Conservation (phyloP, 1,140 invertebrate genomes). For the Ooceraea biroi region DNA sequence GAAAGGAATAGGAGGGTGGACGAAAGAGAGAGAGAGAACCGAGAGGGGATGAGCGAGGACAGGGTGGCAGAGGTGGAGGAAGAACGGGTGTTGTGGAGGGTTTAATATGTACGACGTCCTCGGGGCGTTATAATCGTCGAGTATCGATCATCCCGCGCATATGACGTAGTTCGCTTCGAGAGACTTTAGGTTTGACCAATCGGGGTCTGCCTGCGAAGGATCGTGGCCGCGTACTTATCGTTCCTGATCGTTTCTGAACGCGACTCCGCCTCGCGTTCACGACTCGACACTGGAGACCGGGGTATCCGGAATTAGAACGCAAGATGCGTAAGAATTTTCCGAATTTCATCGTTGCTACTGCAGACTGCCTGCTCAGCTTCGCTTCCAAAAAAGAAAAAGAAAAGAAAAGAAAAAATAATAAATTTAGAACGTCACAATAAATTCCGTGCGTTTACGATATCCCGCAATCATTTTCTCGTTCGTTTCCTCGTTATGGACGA, state of each 20-base stretch:
- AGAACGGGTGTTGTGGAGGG: conserved; percentile 32
- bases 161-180: conserved; percentile 65
- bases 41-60: not conserved
- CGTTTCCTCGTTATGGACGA: not conserved
- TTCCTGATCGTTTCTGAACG: conserved; percentile 58
- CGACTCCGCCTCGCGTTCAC: not conserved
- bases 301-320: not conserved
- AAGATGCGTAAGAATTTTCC: conserved; percentile 36
- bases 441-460: conserved; percentile 4
- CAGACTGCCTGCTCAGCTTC: not conserved
- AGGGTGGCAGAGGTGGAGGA: not conserved
- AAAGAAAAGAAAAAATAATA: too few relatives aligned
- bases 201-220: conserved; percentile 45
- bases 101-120: conserved; percentile 74
- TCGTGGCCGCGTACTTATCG: conserved; percentile 50
- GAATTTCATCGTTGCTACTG: not conserved
- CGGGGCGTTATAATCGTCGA: conserved; percentile 70
- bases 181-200: conserved; percentile 68
- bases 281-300: not conserved
- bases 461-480: not conserved
- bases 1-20: not conserved
- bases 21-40: not conserved
- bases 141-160: conserved; percentile 66
- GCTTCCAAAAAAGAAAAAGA: not conserved
- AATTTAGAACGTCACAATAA: not conserved